A percentile compares a stretch with the other conserved stretches of the same genome.
phyloP scores from a whole-genome alignment of 2,113 vertebrate species.

The Neolamprologus tretocephalus region DNA sequence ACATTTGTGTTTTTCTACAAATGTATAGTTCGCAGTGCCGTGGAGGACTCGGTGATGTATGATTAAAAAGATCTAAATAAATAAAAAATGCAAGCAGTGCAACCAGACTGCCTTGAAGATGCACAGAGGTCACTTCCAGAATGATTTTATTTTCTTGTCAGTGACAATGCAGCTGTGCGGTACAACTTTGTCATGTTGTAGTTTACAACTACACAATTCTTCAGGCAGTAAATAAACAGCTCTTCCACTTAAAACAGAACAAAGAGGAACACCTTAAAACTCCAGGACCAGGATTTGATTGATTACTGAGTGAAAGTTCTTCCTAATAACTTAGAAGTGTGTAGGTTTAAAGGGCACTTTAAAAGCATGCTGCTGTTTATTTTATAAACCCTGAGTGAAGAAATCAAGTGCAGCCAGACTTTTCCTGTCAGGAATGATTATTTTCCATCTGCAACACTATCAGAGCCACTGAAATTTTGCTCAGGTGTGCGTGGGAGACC shows the following conservation, averaged over 20 bases:
- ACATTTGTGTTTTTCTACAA: not conserved
- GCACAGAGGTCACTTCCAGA: not conserved
- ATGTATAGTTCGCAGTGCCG: not conserved
- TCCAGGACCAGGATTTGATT: not conserved
- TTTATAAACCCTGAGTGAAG: not conserved
- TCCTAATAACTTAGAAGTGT: not conserved
- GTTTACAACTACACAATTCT: not conserved
- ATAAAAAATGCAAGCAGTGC: not conserved
- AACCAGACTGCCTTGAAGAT: not conserved
- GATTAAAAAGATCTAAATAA: not conserved
- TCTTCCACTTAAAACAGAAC: not conserved
- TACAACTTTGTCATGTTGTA: not conserved
- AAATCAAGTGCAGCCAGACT: not conserved
- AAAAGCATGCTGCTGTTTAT: not conserved
- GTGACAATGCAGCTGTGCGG: not conserved
- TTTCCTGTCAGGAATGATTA: not conserved
- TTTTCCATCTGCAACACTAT: not conserved
- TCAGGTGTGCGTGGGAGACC: not conserved
- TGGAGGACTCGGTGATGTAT: not conserved
- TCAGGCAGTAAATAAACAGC: fast-evolving
- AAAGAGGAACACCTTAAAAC: not conserved
- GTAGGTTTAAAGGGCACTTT: not conserved
- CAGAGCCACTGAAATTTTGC: not conserved
- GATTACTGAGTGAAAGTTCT: not conserved
- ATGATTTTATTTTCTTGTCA: not conserved